Evolutionary conservation across 2,797 vertebrate species (phyloP).

Genomic region (Falco cherrug): DNA sequence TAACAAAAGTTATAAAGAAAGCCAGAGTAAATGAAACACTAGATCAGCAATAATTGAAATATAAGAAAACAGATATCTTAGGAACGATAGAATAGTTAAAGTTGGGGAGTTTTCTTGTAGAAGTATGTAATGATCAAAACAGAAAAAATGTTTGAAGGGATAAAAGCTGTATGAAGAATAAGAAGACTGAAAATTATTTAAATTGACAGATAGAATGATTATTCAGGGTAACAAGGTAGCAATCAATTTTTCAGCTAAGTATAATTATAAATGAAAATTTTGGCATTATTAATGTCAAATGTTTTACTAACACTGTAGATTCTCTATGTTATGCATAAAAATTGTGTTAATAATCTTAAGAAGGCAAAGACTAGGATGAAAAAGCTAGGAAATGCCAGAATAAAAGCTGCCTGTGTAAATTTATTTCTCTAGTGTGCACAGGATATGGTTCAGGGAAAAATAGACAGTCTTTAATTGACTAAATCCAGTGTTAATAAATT

Average conservation of each 20-base stretch:
- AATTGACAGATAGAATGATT: background rate
- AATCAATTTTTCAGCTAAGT: background rate
- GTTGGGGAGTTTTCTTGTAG: background rate
- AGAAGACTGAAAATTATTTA: background rate
- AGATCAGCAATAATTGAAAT: background rate
- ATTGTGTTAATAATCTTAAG: background rate
- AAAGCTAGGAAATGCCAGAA: background rate
- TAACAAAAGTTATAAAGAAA: slow-evolving; percentile 22
- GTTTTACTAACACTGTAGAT: background rate
- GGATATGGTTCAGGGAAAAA: background rate
- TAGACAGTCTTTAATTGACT: background rate
- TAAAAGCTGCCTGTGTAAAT: background rate
- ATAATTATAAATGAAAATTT: slow-evolving; percentile 6
- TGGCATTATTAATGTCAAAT: background rate
- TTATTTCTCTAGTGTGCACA: background rate
- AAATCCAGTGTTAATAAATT: background rate
- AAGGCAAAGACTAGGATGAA: background rate
- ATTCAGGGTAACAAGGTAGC: background rate
- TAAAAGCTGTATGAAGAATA: background rate
- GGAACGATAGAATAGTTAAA: background rate
- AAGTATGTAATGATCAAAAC: background rate
- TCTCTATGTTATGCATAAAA: background rate
- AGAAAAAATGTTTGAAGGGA: background rate
- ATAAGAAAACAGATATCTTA: background rate
- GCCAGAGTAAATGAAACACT: background rate